A percentile compares a stretch with the other conserved stretches of the same genome.
phyloP scores from a whole-genome alignment of 2,888 invertebrate genomes.

The Blera fallax region DNA sequence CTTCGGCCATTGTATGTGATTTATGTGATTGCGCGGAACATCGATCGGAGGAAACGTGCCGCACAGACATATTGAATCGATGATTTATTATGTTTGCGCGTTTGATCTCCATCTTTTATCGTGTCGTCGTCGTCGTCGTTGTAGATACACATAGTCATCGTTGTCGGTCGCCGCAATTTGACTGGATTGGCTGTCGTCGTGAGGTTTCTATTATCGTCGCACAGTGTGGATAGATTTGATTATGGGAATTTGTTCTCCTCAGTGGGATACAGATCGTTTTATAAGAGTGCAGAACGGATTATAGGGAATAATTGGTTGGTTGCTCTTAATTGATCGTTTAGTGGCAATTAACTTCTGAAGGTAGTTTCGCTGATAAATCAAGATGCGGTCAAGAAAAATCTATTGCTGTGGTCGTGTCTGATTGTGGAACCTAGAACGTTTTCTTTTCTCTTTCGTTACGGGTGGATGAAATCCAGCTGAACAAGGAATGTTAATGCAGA shows the following conservation, averaged over 20 bases:
- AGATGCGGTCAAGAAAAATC: neutral
- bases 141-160: constrained; percentile 26
- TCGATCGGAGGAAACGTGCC: constrained; percentile 70
- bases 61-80: constrained; percentile 71
- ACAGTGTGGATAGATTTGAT: constrained; percentile 61
- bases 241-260: constrained; percentile 67
- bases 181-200: constrained; percentile 17
- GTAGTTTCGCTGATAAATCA: constrained; percentile 40
- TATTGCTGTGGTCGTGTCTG: neutral
- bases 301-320: constrained; percentile 50
- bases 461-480: too few species aligned
- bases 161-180: neutral
- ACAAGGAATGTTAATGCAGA: too few species aligned
- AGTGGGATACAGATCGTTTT: constrained; percentile 65
- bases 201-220: constrained; percentile 66
- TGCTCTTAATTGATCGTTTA: constrained; percentile 68
- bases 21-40: constrained; percentile 70
- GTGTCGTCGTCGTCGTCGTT: constrained; percentile 55
- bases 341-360: constrained; percentile 42
- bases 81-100: constrained; percentile 69
- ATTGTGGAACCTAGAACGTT: neutral
- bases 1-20: constrained; percentile 59
- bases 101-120: constrained; percentile 71
- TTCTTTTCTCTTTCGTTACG: neutral
- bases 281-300: constrained; percentile 56